These are phyloP conservation scores for Glareola pratincola DNA, from an alignment of 2,113 vertebrate species.

Conservation along the genomic window DNA sequence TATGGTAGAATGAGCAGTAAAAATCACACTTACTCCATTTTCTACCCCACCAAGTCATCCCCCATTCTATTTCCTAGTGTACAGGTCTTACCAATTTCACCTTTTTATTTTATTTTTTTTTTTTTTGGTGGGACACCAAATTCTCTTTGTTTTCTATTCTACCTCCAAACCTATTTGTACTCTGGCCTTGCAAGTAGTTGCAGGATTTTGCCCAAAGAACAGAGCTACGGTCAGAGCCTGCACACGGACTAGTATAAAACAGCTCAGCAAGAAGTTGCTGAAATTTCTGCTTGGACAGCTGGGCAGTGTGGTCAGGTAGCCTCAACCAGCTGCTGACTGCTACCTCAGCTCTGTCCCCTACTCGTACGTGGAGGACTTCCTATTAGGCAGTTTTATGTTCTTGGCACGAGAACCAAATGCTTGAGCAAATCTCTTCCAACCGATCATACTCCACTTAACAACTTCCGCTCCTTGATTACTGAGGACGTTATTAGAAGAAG, in stretches of 20 bases:
- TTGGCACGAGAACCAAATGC: constrained; percentile 78
- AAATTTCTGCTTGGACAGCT: neutral
- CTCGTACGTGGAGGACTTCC: neutral
- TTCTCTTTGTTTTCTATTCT: neutral
- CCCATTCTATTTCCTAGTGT: neutral
- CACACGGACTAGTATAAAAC: neutral
- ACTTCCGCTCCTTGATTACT: constrained; percentile 88
- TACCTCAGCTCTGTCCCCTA: neutral
- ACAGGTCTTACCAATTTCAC: neutral
- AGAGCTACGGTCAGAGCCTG: neutral
- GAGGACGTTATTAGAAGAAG: constrained; percentile 89
- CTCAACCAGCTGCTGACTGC: neutral
- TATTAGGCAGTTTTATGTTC: constrained; percentile 58
- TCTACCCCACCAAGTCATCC: neutral
- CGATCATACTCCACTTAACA: constrained; percentile 80
- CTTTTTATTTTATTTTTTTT: neutral
- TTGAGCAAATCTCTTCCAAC: constrained; percentile 82
- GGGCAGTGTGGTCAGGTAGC: neutral
- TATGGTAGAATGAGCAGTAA: neutral
- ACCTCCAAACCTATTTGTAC: neutral
- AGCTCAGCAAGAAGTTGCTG: neutral
- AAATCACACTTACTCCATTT: neutral
- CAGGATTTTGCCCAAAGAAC: neutral
- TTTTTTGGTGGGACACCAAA: neutral
- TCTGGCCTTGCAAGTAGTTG: neutral